Evolutionary conservation across 2,113 vertebrate species (phyloP), one percentile per base, ranked within the genome.

Genomic region (Cyphomyrus plagiostoma): DNA sequence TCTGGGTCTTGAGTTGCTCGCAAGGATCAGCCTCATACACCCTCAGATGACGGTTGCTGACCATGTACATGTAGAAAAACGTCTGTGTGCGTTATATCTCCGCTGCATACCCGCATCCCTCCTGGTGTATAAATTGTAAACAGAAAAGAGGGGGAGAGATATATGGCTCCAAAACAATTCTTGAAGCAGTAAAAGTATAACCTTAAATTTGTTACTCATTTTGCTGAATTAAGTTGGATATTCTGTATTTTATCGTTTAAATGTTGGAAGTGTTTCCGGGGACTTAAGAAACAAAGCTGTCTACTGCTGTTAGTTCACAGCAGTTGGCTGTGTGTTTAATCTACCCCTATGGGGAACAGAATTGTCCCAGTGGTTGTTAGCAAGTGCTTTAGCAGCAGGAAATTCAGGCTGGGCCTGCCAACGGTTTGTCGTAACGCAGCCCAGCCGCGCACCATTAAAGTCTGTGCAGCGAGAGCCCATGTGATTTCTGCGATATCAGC

Each of bases 51-150:
- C 56, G 52, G 17, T 42, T 46, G 30, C 17, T 26, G 74, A 53
- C 70, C 66, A 62, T 17, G 11, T 19, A 17, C 86, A 56, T 45
- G 1, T 19, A 19, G 9, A 26, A 49, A 42, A 21, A 46, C 30
- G 48, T 6, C 30, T 35, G 35, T 87, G 48, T 89, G 46, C 11
- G n/a, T 53, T 86, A 86, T 86, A 13, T 15, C 23, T 52, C 15
- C 0, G 30, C 49, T 52, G n/a, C 49, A 62, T 45, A 1, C 48
- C 80, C 80, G 5, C 46, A 53, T 88, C 66, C 62, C 84, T 90
- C n/a, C 19, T 15, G 83, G 53, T 50, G n/a, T 89, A 66, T 74
- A 45, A 30, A 89, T 26, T 52, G 77, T 88, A 91, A 89, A 92
- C 87, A 89, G 23, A 90, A 87, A 89, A 82, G 53, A 30, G 46